These are phyloP conservation scores for Vespertilio murinus DNA, from an alignment of 2,797 vertebrate genomes.

Conservation along the genomic window DNA sequence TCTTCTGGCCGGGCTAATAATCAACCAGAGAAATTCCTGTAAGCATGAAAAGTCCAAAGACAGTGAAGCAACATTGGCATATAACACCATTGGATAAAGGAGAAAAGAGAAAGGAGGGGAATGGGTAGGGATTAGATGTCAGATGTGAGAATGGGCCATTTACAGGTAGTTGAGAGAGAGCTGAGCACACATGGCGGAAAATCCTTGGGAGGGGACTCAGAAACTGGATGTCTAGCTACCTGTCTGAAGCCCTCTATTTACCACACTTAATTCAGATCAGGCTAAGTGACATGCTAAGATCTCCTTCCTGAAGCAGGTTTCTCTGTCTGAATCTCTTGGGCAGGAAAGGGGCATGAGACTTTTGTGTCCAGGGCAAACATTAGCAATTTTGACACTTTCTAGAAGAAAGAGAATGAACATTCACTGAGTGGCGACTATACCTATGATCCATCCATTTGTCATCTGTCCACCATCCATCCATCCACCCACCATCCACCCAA, in stretches of 20 bases:
- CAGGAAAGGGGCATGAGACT: not conserved
- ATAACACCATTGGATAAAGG: not conserved
- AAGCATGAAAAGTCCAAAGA: not conserved
- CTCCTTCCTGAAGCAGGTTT: not conserved
- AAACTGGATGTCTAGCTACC: not conserved
- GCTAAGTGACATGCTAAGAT: not conserved
- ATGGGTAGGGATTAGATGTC: not conserved
- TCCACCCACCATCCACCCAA: not conserved
- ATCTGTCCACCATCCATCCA: too few relatives aligned
- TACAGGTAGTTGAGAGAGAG: not conserved
- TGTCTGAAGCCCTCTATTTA: not conserved
- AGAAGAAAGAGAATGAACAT: not conserved
- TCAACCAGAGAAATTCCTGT: not conserved
- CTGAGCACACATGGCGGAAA: not conserved
- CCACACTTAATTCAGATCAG: not conserved
- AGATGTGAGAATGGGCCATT: not conserved
- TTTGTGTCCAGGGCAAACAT: not conserved
- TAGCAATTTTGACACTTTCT: not conserved
- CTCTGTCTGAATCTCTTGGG: not conserved
- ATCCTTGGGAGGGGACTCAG: not conserved
- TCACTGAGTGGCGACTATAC: not conserved
- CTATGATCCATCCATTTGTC: fast-evolving
- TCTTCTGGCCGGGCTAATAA: too few relatives aligned
- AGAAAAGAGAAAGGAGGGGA: not conserved
- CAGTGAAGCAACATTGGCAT: not conserved